Evolutionary conservation across 53 echinoderm and acorn worm genomes (phyloP).

Genomic region (Echinometra lucunter): DNA sequence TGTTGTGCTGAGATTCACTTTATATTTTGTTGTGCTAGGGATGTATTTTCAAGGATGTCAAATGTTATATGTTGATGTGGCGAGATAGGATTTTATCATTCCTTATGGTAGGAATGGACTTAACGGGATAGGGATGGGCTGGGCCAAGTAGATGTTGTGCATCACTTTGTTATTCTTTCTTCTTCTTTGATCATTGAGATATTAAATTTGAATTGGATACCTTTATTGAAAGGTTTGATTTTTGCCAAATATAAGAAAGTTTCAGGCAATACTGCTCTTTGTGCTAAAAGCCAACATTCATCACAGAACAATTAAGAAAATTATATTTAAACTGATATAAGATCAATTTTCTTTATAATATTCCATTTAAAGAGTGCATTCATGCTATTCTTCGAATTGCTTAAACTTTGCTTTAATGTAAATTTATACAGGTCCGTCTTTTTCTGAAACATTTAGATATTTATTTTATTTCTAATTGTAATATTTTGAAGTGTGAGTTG

Average conservation of each 20-base stretch:
- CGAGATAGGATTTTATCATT: constrained; percentile 27
- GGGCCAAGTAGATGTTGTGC: neutral
- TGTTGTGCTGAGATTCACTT: neutral
- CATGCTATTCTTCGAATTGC: neutral
- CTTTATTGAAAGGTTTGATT: neutral
- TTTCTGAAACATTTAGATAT: neutral
- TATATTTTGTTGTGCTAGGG: constrained; percentile 6
- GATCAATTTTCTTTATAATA: neutral
- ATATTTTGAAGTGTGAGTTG: constrained; percentile 16
- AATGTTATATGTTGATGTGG: neutral
- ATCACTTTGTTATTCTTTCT: neutral
- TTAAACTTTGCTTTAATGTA: neutral
- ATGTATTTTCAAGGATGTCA: neutral
- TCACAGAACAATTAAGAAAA: too few relatives aligned
- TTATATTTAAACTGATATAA: neutral
- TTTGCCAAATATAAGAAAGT: constrained; percentile 3
- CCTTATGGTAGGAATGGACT: neutral
- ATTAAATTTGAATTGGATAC: neutral
- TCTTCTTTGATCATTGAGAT: neutral
- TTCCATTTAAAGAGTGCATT: neutral
- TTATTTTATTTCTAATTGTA: constrained; percentile 4
- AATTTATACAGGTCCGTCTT: neutral
- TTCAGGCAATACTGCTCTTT: neutral
- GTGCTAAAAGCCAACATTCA: neutral
- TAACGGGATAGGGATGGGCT: neutral